These are phyloP conservation scores for Pandion haliaetus DNA, from an alignment of 2,113 vertebrate genomes.

Conservation along the genomic window DNA sequence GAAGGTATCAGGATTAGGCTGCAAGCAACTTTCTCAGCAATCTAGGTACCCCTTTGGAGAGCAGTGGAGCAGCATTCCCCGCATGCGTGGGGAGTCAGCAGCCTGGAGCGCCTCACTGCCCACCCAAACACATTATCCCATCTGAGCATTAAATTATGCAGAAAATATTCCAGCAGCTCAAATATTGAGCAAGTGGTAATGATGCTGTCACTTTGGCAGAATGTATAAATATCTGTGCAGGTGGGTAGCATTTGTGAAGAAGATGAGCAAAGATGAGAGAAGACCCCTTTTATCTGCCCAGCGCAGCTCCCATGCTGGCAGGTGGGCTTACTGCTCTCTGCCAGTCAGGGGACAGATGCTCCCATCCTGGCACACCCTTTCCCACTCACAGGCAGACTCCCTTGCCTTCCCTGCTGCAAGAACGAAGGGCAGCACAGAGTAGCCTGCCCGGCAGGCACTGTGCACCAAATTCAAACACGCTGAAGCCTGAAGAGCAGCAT, in stretches of 20 bases:
- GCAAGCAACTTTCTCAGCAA: background rate
- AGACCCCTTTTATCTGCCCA: slow-evolving; percentile 35
- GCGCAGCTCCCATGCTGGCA: background rate
- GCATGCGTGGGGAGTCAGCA: background rate
- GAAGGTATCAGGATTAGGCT: background rate
- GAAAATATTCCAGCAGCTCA: slow-evolving; percentile 65
- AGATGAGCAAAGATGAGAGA: background rate
- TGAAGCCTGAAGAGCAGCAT: background rate
- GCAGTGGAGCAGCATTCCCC: background rate
- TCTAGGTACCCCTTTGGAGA: background rate
- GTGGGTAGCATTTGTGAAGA: slow-evolving; percentile 35
- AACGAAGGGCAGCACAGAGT: background rate
- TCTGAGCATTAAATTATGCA: slow-evolving; percentile 69
- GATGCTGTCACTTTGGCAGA: slow-evolving; percentile 69
- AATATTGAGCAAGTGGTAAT: slow-evolving; percentile 64
- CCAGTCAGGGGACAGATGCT: background rate
- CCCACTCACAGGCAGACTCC: background rate
- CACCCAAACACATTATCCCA: slow-evolving; percentile 58
- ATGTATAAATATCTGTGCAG: slow-evolving; percentile 63
- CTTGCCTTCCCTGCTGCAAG: background rate
- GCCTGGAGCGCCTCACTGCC: background rate
- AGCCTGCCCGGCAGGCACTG: background rate
- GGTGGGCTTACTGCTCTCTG: background rate
- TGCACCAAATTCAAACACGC: background rate
- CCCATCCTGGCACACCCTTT: background rate